Evolutionary conservation across 2,888 invertebrate genomes (phyloP).

Genomic region (Agrotis ipsilon): DNA sequence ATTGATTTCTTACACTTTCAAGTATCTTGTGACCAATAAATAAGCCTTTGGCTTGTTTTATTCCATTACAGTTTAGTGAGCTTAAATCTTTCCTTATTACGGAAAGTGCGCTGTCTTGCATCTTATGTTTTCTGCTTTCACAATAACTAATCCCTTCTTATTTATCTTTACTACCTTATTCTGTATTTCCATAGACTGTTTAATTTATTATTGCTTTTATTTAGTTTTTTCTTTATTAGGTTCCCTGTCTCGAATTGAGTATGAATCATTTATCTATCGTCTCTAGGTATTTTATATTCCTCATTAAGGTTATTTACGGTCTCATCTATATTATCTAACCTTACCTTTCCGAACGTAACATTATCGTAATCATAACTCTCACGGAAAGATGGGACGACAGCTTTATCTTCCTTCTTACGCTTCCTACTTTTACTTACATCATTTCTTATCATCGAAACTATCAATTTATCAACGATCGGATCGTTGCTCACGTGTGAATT

Average conservation of each 20-base stretch:
- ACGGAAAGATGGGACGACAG: slow-evolving; percentile 4
- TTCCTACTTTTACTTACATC: slow-evolving; percentile 25
- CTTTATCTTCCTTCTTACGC: slow-evolving; percentile 12
- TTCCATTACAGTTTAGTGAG: slow-evolving; percentile 7
- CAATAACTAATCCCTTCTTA: not conserved
- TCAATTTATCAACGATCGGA: slow-evolving; percentile 44
- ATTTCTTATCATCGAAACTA: slow-evolving; percentile 31
- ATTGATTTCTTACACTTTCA: slow-evolving; percentile 43
- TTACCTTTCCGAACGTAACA: not conserved
- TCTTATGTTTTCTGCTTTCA: slow-evolving; percentile 15
- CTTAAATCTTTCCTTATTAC: slow-evolving; percentile 18
- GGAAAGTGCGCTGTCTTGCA: not conserved
- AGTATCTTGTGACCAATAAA: slow-evolving; percentile 23
- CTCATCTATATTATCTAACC: slow-evolving; percentile 26
- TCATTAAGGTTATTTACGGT: not conserved
- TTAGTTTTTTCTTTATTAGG: not conserved
- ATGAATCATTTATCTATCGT: slow-evolving; percentile 3
- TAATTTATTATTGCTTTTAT: not conserved
- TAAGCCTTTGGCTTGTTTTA: slow-evolving; percentile 13
- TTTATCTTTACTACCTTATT: not conserved
- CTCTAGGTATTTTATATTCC: not conserved
- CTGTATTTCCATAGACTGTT: not conserved
- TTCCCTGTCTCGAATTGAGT: not conserved
- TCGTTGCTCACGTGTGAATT: slow-evolving; percentile 30
- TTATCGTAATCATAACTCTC: slow-evolving; percentile 13